These are phyloP conservation scores for Cactoblastis cactorum DNA, from an alignment of 2,888 invertebrate species.

Conservation along the genomic window DNA sequence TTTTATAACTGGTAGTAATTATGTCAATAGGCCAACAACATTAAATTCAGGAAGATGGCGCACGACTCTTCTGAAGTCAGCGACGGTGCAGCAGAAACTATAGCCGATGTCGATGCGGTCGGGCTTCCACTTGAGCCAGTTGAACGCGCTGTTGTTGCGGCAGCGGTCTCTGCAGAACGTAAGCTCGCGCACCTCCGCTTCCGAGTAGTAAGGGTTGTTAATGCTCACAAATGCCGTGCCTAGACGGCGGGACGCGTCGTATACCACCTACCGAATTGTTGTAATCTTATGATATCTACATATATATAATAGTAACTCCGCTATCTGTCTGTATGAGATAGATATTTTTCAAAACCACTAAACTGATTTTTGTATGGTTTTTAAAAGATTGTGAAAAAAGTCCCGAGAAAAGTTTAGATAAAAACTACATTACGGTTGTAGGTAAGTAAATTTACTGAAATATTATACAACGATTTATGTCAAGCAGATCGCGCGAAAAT, in stretches of 20 bases:
- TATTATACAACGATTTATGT: too few species aligned
- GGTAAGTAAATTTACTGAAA: too few species aligned
- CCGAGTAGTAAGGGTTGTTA: conserved; percentile 80
- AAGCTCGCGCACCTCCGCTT: conserved; percentile 49
- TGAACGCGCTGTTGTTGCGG: conserved; percentile 76
- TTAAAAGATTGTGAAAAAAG: too few species aligned
- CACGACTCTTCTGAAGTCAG: conserved; percentile 75
- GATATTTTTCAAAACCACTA: too few species aligned
- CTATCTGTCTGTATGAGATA: too few species aligned
- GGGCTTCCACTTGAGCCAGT: conserved; percentile 80
- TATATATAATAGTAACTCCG: too few species aligned
- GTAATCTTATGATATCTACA: too few species aligned
- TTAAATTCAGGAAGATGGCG: conserved; percentile 74
- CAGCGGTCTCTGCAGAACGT: conserved; percentile 76
- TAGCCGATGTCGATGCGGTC: conserved; percentile 75
- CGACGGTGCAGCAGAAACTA: conserved; percentile 81
- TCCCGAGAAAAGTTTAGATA: too few species aligned
- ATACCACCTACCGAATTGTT: conserved; percentile 60
- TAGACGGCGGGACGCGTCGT: conserved; percentile 64
- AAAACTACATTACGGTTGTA: too few species aligned
- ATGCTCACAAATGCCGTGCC: conserved; percentile 81
- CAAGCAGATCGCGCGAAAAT: too few species aligned
- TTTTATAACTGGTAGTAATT: conserved; percentile 12
- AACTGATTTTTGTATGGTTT: too few species aligned
- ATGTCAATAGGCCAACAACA: conserved; percentile 60